Evolutionary conservation across 2,797 vertebrate species (phyloP).

Genomic region (Hylomyscus alleni): DNA sequence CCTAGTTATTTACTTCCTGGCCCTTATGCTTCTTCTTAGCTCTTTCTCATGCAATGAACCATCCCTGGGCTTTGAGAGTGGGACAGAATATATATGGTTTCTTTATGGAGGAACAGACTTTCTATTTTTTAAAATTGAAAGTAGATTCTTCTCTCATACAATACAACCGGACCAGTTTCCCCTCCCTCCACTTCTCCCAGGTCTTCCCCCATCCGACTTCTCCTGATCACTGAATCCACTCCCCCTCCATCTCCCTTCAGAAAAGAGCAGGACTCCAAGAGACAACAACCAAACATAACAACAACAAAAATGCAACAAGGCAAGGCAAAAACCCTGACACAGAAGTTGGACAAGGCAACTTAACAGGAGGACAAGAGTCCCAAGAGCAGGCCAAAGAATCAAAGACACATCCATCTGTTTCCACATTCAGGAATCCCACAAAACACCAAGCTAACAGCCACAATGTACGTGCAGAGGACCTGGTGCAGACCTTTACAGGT

Average conservation of each 20-base stretch:
- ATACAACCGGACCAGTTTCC: fast-evolving
- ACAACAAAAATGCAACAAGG: neutral
- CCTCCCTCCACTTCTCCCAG: neutral
- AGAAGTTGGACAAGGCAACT: neutral
- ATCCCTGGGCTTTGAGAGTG: neutral
- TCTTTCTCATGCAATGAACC: neutral
- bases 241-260: neutral
- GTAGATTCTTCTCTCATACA: neutral
- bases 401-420: neutral
- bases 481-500: neutral
- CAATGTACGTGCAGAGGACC: neutral
- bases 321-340: neutral
- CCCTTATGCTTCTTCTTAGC: neutral
- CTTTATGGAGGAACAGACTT: neutral
- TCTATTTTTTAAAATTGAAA: neutral
- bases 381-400: neutral
- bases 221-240: neutral
- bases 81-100: neutral
- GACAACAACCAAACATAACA: neutral
- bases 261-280: neutral
- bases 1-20: neutral
- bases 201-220: neutral
- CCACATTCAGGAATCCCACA: neutral
- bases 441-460: neutral
- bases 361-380: neutral